phyloP scores from a whole-genome alignment of 2,888 invertebrate species.

The Autographa gamma region DNA sequence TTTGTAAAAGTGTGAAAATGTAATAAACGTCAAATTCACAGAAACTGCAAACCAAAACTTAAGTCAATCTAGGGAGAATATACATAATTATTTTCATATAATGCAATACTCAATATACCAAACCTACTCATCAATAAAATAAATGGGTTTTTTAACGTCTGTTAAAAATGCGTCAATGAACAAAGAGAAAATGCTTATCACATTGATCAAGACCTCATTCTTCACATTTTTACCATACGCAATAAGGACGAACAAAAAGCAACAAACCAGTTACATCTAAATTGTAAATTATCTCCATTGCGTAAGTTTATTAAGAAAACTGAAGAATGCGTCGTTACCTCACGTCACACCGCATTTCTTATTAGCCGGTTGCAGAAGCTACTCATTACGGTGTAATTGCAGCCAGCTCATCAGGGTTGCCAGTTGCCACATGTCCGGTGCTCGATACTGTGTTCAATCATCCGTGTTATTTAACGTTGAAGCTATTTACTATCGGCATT shows the following conservation, averaged over 20 bases:
- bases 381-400: slow-evolving; percentile 50
- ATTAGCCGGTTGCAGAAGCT: slow-evolving; percentile 48
- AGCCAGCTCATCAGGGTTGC: slow-evolving; percentile 36
- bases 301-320: slow-evolving; percentile 32
- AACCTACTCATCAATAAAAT: too few species aligned
- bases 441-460: background rate
- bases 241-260: slow-evolving; percentile 11
- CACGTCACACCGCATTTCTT: slow-evolving; percentile 45
- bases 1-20: too few species aligned
- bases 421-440: slow-evolving; percentile 33
- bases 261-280: slow-evolving; percentile 35
- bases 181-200: background rate
- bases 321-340: slow-evolving; percentile 44
- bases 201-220: background rate
- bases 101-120: too few species aligned
- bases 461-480: background rate
- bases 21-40: too few species aligned
- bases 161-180: background rate
- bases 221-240: background rate
- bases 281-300: slow-evolving; percentile 48
- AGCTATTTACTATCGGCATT: background rate
- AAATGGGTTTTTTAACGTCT: too few species aligned
- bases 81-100: too few species aligned
- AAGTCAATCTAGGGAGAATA: too few species aligned
- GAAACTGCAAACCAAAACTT: too few species aligned